Evolutionary conservation across 53 echinoderm and acorn worm species (phyloP), one percentile per base, ranked within the genome.

Genomic region (Henricia sp.): DNA sequence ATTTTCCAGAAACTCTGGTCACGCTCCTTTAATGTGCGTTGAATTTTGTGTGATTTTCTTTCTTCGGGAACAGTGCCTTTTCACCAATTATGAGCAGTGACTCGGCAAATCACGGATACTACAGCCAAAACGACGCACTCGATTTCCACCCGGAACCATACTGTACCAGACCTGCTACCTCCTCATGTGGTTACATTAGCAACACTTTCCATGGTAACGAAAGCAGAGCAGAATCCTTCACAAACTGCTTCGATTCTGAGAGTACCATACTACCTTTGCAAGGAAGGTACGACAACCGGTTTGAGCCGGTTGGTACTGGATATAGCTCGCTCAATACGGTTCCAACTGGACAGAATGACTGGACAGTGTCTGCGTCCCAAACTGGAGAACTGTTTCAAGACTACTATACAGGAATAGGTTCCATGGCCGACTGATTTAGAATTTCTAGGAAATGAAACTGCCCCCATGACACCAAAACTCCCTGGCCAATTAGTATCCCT

Each of bases 41-140:
- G 56, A 20, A 19, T 4, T 20, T 5, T 16, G 13, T 34, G 6
- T 40, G 5, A 5, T 50, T 71, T 50, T n/a, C 32, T 48, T 14
- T 34, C 28, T 70, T 70, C 43, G 54, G 73, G 36, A 73, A 73
- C 23, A 73, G 73, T 73, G 73, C 73, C 38, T 73, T 73, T 25
- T n/a, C 54, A 27, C 73, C 73, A 10, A 54, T 73, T 19, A 73
- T 54, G 11, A 52, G 53, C 29, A 21, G 4, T 50, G 52, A 52
- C 73, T 53, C 20, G 23, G 37, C 73, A 54, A 35, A 19, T 5
- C 36, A 24, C 23, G 53, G 54, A 3, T 17, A 19, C 2, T 29
- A 35, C 3, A 29, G 36, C 23, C 53, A 17, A 37, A 73, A 20
- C 54, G 28, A 38, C 38, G 19, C 73, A n/a, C 36, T 13, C 10